Evolutionary conservation across 2,797 vertebrate genomes (phyloP), one percentile per base, ranked within the genome.

Genomic region (Phoeniculus purpureus): DNA sequence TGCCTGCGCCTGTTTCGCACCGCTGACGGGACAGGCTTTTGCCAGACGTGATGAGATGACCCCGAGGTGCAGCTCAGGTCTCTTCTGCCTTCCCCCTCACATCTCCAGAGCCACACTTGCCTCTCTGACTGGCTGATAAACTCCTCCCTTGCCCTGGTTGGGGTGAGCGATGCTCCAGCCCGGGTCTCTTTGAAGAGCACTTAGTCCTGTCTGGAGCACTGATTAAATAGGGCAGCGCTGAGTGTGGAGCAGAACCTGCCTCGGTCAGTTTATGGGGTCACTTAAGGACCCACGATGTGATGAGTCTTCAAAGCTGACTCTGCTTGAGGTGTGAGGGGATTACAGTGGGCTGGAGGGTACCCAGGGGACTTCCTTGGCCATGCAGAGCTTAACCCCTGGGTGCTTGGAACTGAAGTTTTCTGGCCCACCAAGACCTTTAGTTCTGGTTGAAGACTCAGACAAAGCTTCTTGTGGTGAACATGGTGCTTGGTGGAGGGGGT

Each of bases 11-110:
- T 88, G 76, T 75, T 91, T 54, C 43, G 34, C 79, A 45, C 59
- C 91, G 87, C 82, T 62, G 73, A 91, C 80, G 82, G 92, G 79
- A 25, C 25, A 55, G 81, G 76, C 89, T 92, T 85, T 92, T 85
- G 58, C 37, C 87, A 82, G 89, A 21, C 32, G 0, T 2, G 72
- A 71, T 1, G 80, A 80, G 76, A 80, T 80, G 93, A 87, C 85
- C 87, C 58, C 7, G 6, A 17, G 60, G 59, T 59, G 78, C 59
- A 32, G 50, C 80, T 91, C 62, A 6, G 37, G 12, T 79, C 59
- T 27, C 71, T 18, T 76, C 80, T 81, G 85, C 92, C 73, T 64
- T 93, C 82, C 47, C 77, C 56, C 77, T 95, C 27, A 84, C 92
- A 79, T 60, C 92, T 66, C 15, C 78, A 66, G 86, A 87, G 84